These are phyloP conservation scores for Oxyura jamaicensis DNA, from an alignment of 2,113 vertebrate genomes.

Conservation along the genomic window DNA sequence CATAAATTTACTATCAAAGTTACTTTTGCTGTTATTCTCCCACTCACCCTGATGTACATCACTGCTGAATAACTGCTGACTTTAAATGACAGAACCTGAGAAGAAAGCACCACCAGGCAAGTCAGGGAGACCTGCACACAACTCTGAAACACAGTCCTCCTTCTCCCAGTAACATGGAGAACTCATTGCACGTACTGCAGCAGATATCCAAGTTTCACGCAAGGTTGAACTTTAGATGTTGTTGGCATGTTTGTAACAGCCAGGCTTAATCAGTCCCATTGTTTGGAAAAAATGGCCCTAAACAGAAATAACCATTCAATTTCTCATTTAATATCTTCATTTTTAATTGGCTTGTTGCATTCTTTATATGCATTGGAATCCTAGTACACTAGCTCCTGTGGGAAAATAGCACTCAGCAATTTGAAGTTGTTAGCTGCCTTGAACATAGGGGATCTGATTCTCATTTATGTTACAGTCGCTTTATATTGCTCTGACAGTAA, in stretches of 20 bases:
- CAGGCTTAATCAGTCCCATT: slow-evolving; percentile 21
- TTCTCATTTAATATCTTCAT: slow-evolving; percentile 51
- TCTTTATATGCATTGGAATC: slow-evolving; percentile 57
- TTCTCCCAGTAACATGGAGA: neutral
- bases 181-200: neutral
- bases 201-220: neutral
- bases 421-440: slow-evolving; percentile 54
- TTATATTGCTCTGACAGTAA: slow-evolving; percentile 62
- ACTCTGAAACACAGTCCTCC: neutral
- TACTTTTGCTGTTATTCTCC: neutral
- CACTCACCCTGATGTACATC: neutral
- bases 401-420: slow-evolving; percentile 58
- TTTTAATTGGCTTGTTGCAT: slow-evolving; percentile 65
- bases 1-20: neutral
- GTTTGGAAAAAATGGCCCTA: slow-evolving; percentile 31
- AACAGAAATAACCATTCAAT: slow-evolving; percentile 56
- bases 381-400: slow-evolving; percentile 17
- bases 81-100: neutral
- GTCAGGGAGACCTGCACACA: neutral
- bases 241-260: neutral
- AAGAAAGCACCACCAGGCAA: neutral
- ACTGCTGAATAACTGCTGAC: neutral
- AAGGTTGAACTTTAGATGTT: slow-evolving; percentile 51
- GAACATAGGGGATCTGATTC: slow-evolving; percentile 62
- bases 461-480: slow-evolving; percentile 57